Evolutionary conservation across 1,140 invertebrate species (phyloP), one percentile per base, ranked within the genome.

Genomic region (Harlomillsia oculata): DNA sequence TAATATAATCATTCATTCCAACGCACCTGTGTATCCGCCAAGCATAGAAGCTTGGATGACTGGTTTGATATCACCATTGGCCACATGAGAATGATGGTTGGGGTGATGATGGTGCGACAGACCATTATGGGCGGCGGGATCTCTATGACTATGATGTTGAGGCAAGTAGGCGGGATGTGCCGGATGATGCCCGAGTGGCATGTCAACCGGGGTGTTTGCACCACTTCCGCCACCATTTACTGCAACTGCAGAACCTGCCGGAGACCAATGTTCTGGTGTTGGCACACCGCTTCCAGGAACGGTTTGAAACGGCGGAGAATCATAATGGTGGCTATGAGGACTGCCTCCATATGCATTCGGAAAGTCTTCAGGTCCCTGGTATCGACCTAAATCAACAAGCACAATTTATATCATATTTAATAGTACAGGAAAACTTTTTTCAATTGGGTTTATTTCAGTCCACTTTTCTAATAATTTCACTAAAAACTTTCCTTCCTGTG

Each of bases 301-400:
- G 52, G 84, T 83, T 73, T 87, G 86, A 71, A 87, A 91, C 50
- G 82, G 77, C 14, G 69, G 66, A 43, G 78, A 76, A 63, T 89
- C 85, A 65, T 84, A 86, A 28, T 56, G 55, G 50, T 65, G 63
- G 39, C 54, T 51, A 25, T 65, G 61, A 9, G 80, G 76, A 37
- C 76, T 71, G 32, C 74, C 59, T n/a, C 65, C 76, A 67, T 82
- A 83, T 14, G 75, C 70, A 58, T 80, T 77, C 57, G 72, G 73
- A 68, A 85, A 85, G 4, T 76, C 76, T 41, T 87, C 82, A 60
- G 82, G 72, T 16, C 67, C 57, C 49, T 63, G 63, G 64, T 78
- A 80, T 67, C 82, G 77, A 66, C 74, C 78, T 76, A 69, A 48
- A 68, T 72, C 69, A 67, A 57, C 26, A 36, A 36, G 45, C 36